These are phyloP conservation scores for Zeuzera pyrina DNA, from an alignment of 2,888 invertebrate species.

Conservation along the genomic window DNA sequence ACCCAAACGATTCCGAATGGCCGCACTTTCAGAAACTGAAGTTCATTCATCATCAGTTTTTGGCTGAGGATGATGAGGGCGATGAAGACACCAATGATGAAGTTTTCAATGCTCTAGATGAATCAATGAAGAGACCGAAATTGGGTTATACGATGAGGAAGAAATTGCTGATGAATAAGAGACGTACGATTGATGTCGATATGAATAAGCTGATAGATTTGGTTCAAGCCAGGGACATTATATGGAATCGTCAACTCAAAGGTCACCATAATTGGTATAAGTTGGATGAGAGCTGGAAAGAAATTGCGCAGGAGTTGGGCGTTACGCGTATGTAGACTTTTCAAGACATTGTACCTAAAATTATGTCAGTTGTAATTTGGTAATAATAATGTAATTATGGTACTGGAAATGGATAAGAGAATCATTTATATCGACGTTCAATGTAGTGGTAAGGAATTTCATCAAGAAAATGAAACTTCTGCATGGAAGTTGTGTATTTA, in stretches of 20 bases:
- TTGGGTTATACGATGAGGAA: constrained; percentile 61
- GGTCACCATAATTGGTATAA: constrained; percentile 67
- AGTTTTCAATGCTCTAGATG: constrained; percentile 48
- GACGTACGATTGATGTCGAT: constrained; percentile 56
- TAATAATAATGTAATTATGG: too few species aligned
- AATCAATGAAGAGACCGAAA: constrained; percentile 56
- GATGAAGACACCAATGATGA: constrained; percentile 54
- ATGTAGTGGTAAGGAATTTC: too few species aligned
- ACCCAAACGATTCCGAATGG: constrained; percentile 54
- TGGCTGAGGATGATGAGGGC: constrained; percentile 55
- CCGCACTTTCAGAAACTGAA: constrained; percentile 55
- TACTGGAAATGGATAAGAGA: too few species aligned
- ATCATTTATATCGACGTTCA: too few species aligned
- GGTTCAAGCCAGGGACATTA: constrained; percentile 48
- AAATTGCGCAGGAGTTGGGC: constrained; percentile 53
- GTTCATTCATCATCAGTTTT: constrained; percentile 59
- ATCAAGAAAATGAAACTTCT: too few species aligned
- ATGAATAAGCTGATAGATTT: constrained; percentile 57
- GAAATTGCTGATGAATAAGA: constrained; percentile 55
- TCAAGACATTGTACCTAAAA: too few species aligned
- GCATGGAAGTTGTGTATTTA: too few species aligned
- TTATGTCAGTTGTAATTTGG: too few species aligned
- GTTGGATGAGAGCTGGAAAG: constrained; percentile 62
- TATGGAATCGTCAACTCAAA: constrained; percentile 61
- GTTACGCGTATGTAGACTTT: constrained; percentile 65